A percentile compares a stretch with the other conserved stretches of the same genome.
These are phyloP conservation scores for Paramuricea clavata DNA, from an alignment of 92 coral and sea anemone species.

Conservation along the genomic window DNA sequence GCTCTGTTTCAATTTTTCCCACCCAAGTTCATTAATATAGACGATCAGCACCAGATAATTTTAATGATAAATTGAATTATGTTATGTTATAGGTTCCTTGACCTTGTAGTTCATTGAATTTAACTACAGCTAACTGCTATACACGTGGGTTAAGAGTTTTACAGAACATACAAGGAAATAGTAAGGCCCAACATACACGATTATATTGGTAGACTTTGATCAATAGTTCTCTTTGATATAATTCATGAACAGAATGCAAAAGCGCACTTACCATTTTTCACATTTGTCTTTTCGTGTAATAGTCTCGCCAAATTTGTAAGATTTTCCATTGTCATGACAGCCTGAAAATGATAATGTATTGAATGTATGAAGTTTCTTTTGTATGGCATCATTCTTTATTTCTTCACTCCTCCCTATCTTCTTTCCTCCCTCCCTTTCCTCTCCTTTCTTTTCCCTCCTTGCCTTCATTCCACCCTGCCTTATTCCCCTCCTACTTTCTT, in stretches of 20 bases:
- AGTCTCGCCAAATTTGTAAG: conserved; percentile 75
- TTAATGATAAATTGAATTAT: too few relatives aligned
- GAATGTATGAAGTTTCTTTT: neutral
- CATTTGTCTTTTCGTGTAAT: conserved; percentile 62
- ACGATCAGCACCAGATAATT: too few relatives aligned
- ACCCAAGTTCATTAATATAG: too few relatives aligned
- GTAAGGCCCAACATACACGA: too few relatives aligned
- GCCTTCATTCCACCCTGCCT: neutral
- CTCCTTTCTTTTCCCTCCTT: neutral
- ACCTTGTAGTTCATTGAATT: too few relatives aligned
- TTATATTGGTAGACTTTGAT: too few relatives aligned
- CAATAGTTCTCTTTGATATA: too few relatives aligned
- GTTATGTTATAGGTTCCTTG: too few relatives aligned
- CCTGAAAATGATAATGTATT: conserved; percentile 28
- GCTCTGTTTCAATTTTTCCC: too few relatives aligned
- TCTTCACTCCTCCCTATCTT: neutral
- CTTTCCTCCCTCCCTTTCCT: neutral
- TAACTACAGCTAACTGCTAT: too few relatives aligned
- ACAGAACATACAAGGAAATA: too few relatives aligned
- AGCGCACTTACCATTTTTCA: conserved; percentile 69
- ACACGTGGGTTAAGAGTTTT: too few relatives aligned
- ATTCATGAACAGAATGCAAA: neutral
- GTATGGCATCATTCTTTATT: neutral
- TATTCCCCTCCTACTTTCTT: neutral
- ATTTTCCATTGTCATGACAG: conserved; percentile 69